phyloP scores from a whole-genome alignment of 1,140 invertebrate genomes.

The Lucilia cuprina region DNA sequence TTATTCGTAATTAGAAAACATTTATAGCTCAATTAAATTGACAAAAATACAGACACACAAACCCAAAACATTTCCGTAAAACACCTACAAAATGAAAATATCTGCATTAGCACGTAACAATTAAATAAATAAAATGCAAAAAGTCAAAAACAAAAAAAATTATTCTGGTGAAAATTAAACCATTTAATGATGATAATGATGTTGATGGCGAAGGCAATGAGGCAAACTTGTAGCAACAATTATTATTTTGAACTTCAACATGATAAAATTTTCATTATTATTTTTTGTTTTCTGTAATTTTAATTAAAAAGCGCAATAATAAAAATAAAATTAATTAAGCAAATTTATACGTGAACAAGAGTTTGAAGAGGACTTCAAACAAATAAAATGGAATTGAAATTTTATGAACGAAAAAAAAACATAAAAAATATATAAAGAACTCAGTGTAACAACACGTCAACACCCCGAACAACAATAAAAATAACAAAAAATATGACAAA shows the following conservation, averaged over 20 bases:
- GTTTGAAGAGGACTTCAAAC: conserved; percentile 15
- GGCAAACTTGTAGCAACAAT: neutral
- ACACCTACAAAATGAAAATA: neutral
- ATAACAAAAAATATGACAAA: neutral
- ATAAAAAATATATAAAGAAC: neutral
- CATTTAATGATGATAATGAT: conserved; percentile 14
- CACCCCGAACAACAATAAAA: neutral
- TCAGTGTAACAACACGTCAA: conserved; percentile 5
- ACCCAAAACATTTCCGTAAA: neutral
- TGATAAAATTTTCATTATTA: neutral
- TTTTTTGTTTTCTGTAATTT: neutral
- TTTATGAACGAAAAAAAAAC: neutral
- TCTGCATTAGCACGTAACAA: neutral
- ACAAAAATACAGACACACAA: neutral
- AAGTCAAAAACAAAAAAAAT: neutral
- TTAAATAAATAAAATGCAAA: neutral
- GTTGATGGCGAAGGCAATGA: neutral
- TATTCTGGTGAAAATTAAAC: neutral
- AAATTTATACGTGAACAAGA: neutral
- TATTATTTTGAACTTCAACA: neutral
- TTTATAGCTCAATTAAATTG: conserved; percentile 15
- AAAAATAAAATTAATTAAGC: conserved; percentile 8
- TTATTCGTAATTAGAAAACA: conserved; percentile 12
- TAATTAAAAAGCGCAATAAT: conserved; percentile 18
- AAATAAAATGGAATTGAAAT: neutral